Evolutionary conservation across 1,140 invertebrate genomes (phyloP).

Genomic region (Achroia grisella): DNA sequence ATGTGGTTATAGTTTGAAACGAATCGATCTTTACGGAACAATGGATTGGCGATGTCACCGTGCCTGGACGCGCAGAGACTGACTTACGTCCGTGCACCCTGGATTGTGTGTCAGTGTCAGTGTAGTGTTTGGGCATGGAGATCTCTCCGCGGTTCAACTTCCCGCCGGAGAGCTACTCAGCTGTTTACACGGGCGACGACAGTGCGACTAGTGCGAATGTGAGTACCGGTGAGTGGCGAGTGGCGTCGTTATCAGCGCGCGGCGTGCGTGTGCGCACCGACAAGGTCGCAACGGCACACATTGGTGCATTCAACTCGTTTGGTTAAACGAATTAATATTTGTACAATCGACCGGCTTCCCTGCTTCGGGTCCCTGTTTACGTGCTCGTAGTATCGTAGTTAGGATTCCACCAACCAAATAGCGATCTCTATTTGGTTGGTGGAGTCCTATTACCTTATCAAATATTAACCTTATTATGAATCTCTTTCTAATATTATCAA

Average conservation of each 20-base stretch:
- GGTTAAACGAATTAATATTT: conserved; percentile 11
- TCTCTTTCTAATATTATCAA: no score
- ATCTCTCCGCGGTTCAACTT: conserved; percentile 51
- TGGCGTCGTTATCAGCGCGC: conserved; percentile 39
- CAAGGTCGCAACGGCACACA: conserved; percentile 44
- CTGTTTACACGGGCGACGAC: conserved; percentile 48
- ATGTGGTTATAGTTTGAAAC: conserved; percentile 19
- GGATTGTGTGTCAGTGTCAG: conserved; percentile 4
- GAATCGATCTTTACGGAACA: conserved; percentile 47
- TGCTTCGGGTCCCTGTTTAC: no score
- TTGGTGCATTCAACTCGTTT: conserved; percentile 56
- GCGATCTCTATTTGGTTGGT: no score
- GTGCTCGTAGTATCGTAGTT: no score
- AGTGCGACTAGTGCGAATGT: conserved; percentile 41
- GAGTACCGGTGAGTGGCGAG: conserved; percentile 46
- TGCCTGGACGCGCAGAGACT: conserved; percentile 17
- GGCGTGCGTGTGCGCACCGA: conserved; percentile 13
- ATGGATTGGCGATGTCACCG: conserved; percentile 35
- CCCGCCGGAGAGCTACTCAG: conserved; percentile 62
- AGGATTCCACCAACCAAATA: no score
- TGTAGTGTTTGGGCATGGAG: conserved; percentile 13
- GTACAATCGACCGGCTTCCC: background rate
- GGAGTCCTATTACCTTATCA: no score
- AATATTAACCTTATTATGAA: no score
- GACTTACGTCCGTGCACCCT: conserved; percentile 16